These are phyloP conservation scores for Amazona vittata DNA, from an alignment of 2,113 vertebrate genomes.

Conservation along the genomic window DNA sequence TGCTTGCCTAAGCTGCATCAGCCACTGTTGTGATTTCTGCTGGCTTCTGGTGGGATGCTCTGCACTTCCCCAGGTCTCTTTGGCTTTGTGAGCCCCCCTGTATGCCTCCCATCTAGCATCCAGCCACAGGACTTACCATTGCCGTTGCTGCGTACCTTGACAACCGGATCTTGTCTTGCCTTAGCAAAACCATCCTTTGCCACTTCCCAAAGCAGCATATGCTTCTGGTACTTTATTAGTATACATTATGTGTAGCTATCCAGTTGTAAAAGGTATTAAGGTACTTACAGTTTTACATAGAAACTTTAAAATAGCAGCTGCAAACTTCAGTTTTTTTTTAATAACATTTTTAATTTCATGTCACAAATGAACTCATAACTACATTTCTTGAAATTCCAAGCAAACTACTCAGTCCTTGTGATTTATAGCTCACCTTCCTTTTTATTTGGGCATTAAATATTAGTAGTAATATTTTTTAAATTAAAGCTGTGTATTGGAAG, in stretches of 20 bases:
- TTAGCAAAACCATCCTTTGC: not conserved
- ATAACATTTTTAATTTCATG: not conserved
- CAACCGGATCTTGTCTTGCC: not conserved
- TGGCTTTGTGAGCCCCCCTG: not conserved
- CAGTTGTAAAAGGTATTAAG: not conserved
- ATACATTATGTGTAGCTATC: not conserved
- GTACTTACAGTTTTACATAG: not conserved
- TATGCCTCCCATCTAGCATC: not conserved
- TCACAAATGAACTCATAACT: not conserved
- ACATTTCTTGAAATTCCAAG: not conserved
- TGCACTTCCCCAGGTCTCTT: not conserved
- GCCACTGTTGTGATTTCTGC: not conserved
- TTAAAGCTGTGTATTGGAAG: not conserved
- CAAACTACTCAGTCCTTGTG: fast-evolving
- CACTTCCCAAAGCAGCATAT: not conserved
- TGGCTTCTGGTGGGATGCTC: not conserved
- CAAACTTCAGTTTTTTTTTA: not conserved
- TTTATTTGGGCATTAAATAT: not conserved
- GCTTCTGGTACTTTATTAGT: not conserved
- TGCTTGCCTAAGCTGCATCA: not conserved
- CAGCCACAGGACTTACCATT: not conserved
- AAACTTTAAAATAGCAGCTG: not conserved
- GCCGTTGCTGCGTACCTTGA: not conserved
- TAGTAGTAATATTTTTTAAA: not conserved
- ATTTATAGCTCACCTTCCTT: not conserved